Conservation (phyloP, 2,113 vertebrate genomes). For the Anas platyrhynchos region DNA sequence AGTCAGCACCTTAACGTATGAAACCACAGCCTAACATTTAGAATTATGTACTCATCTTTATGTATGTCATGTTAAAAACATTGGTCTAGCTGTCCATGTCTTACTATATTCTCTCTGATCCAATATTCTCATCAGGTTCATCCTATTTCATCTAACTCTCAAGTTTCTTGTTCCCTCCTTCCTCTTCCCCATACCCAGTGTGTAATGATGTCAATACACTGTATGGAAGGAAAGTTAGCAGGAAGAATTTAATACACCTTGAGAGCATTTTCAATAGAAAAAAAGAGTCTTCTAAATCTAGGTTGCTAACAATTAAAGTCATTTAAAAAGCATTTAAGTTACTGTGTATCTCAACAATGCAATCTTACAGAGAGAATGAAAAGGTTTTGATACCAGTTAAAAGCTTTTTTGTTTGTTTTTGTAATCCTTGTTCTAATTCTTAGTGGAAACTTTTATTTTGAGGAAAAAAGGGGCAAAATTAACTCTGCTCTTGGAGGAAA, state of each 20-base stretch:
- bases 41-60: background rate
- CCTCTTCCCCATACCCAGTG: background rate
- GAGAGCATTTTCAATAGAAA: slow-evolving; percentile 7
- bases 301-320: slow-evolving; percentile 50
- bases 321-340: slow-evolving; percentile 37
- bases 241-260: background rate
- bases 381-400: slow-evolving; percentile 30
- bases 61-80: background rate
- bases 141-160: background rate
- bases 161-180: background rate
- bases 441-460: background rate
- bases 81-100: background rate
- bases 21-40: background rate
- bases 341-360: slow-evolving; percentile 31
- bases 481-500: background rate
- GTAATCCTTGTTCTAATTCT: background rate
- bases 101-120: background rate
- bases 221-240: slow-evolving; percentile 28
- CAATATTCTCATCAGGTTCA: background rate
- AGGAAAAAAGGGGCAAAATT: background rate
- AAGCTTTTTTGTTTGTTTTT: background rate
- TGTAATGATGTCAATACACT: background rate
- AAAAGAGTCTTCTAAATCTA: slow-evolving; percentile 41
- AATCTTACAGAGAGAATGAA: background rate
- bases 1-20: background rate